A percentile compares a stretch with the other conserved stretches of the same genome.
Conservation (phyloP, 2,888 invertebrate species). For the Podotricha telesiphe region DNA sequence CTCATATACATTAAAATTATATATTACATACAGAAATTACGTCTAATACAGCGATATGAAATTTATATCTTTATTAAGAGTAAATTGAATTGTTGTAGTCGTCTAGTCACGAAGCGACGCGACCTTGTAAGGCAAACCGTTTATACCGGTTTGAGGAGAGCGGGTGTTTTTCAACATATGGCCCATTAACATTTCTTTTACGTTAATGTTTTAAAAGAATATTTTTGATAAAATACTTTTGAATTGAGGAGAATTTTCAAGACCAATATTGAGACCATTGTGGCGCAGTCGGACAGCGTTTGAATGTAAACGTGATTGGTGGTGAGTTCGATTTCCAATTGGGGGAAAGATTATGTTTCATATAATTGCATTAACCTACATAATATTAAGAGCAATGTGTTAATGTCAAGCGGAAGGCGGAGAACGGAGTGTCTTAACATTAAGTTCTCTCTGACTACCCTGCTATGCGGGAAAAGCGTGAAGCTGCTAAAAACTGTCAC, state of each 20-base stretch:
- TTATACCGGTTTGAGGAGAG: constrained; percentile 50
- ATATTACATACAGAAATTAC: not conserved
- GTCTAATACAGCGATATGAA: constrained; percentile 10
- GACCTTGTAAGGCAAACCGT: constrained; percentile 61
- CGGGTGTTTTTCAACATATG: constrained; percentile 41
- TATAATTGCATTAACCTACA: too few relatives aligned
- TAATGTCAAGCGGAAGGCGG: too few relatives aligned
- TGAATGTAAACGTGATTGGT: too few relatives aligned
- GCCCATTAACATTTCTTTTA: constrained; percentile 6
- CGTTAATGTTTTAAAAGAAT: constrained; percentile 1
- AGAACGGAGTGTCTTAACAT: not conserved
- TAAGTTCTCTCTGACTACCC: not conserved
- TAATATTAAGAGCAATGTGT: too few relatives aligned
- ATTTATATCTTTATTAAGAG: constrained; percentile 41
- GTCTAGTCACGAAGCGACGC: constrained; percentile 53
- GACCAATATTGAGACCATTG: too few relatives aligned
- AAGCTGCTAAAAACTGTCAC: too few relatives aligned
- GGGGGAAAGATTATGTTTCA: too few relatives aligned
- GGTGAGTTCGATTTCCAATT: too few relatives aligned
- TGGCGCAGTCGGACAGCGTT: too few relatives aligned
- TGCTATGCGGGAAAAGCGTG: too few relatives aligned
- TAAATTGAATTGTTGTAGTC: constrained; percentile 27
- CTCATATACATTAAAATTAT: not conserved
- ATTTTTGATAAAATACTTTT: not conserved
- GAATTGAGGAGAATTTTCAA: too few relatives aligned